Evolutionary conservation across 23 tunicate genomes (phyloP).

Genomic region (Aplidium turbinatum): DNA sequence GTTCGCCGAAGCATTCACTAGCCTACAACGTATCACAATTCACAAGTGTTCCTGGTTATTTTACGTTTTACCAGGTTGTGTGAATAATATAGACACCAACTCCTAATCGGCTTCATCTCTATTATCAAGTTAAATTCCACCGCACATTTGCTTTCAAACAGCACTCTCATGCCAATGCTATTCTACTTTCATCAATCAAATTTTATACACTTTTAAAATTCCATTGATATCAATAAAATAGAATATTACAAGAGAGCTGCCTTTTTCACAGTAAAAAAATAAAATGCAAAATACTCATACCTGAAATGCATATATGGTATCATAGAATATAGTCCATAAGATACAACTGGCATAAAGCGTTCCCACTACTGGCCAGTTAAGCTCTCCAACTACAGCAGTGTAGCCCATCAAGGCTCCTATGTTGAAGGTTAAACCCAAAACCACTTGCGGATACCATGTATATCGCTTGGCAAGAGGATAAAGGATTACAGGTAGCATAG

Average conservation of each 20-base stretch:
- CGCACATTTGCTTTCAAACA: no score
- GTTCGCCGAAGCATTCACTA: no score
- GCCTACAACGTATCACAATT: no score
- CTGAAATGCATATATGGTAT: constrained; percentile 93
- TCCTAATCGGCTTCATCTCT: no score
- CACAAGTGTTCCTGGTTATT: no score
- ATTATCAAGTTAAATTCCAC: no score
- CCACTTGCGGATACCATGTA: constrained; percentile 78
- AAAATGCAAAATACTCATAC: constrained; percentile 20
- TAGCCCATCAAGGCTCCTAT: constrained; percentile 95
- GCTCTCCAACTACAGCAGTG: constrained; percentile 59
- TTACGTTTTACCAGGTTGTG: no score
- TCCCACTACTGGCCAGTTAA: constrained; percentile 37
- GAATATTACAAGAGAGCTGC: background rate
- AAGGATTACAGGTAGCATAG: constrained; percentile 81
- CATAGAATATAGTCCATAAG: constrained; percentile 91
- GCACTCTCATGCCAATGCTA: background rate
- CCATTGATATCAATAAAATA: background rate
- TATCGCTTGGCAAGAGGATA: constrained; percentile 90
- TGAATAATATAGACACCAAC: no score
- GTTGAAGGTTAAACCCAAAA: constrained; percentile 86
- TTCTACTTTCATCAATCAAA: background rate
- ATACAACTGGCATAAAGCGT: constrained; percentile 80
- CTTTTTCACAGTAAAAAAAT: background rate
- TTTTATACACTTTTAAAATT: no score